Conservation (phyloP, 2,797 vertebrate species). For the Cyprinella venusta region DNA sequence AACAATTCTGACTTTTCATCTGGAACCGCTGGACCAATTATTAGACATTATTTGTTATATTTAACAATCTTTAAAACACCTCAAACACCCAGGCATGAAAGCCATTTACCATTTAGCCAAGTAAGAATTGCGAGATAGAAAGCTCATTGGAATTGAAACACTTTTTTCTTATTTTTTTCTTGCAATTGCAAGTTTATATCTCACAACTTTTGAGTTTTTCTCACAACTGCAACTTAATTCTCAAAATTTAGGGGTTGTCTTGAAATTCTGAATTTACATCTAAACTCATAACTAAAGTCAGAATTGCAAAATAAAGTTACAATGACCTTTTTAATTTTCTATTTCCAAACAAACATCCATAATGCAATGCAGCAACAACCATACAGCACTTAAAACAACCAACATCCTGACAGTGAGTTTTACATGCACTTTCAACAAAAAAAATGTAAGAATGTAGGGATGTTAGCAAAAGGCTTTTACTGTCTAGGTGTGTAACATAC, state of each 20-base stretch:
- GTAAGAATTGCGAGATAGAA: not conserved
- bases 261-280: not conserved
- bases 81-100: too few species aligned
- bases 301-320: not conserved
- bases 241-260: not conserved
- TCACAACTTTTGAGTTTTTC: not conserved
- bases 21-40: too few species aligned
- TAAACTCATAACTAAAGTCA: not conserved
- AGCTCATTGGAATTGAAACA: not conserved
- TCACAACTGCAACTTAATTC: not conserved
- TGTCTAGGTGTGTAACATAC: conserved; percentile 62
- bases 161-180: not conserved
- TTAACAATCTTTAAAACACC: too few species aligned
- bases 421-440: too few species aligned
- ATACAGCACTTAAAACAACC: not conserved
- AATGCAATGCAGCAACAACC: not conserved
- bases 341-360: not conserved
- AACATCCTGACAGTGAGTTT: not conserved
- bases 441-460: not conserved
- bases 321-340: not conserved
- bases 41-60: too few species aligned
- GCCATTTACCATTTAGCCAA: too few species aligned
- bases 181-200: not conserved
- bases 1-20: not conserved
- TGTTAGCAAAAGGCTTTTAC: not conserved